Evolutionary conservation across 2,888 invertebrate species (phyloP).

Genomic region (Boloria selene): DNA sequence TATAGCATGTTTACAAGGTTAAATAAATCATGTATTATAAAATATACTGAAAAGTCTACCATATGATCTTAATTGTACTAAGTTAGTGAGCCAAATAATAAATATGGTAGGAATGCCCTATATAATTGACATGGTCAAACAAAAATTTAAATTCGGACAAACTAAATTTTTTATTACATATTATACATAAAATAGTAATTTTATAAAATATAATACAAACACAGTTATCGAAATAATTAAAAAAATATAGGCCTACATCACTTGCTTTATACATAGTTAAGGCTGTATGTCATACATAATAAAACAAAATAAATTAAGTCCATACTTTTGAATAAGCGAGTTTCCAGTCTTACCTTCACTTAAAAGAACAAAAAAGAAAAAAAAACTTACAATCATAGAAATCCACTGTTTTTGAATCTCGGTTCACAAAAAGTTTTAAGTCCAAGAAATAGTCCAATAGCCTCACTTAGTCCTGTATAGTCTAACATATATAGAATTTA

Average conservation of each 20-base stretch:
- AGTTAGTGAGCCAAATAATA: conserved; percentile 1
- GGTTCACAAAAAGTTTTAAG: too few species aligned
- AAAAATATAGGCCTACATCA: conserved; percentile 7
- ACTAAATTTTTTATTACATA: too few species aligned
- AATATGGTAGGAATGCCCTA: conserved; percentile 23
- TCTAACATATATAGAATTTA: conserved; percentile 48
- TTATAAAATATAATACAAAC: background rate
- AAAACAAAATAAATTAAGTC: background rate
- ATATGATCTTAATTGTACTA: conserved; percentile 1
- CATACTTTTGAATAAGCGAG: background rate
- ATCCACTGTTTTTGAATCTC: too few species aligned
- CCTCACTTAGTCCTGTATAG: conserved; percentile 2
- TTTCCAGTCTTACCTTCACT: background rate
- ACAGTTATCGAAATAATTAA: background rate
- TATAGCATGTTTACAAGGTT: background rate
- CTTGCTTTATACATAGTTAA: background rate
- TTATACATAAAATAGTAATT: background rate
- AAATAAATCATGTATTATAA: background rate
- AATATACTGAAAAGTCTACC: background rate
- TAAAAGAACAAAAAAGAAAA: background rate
- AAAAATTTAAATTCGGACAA: background rate
- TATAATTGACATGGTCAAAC: conserved; percentile 19
- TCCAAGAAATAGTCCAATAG: background rate
- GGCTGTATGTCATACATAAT: background rate
- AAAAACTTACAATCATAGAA: background rate